Evolutionary conservation across 2,113 vertebrate genomes (phyloP), one percentile per base, ranked within the genome.

Genomic region (Ctenodactylus gundi): DNA sequence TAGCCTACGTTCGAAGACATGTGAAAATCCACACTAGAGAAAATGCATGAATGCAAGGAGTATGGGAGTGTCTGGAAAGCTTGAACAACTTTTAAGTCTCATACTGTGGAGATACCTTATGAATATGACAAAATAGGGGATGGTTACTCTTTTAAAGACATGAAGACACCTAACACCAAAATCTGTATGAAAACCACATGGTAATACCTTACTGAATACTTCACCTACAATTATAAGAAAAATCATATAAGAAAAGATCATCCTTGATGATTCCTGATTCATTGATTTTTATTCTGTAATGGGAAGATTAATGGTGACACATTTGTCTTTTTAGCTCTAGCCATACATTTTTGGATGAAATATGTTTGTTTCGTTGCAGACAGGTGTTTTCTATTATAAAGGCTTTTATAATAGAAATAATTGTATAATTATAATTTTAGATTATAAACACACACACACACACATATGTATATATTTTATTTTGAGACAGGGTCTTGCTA

Each of bases 1-100:
- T 87, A 3, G 83, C 95, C 36, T 95, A 96, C 57, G 94, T 97
- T 95, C 73, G 94, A 88, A 96, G 95, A 91, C 98, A 98, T 87
- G 39, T 95, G 68, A 97, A 96, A 91, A 97, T 93, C 77, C 95
- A 97, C 34, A 46, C 55, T 13, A 92, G 84, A 93, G 95, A 95
- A 96, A 86, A 93, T 75, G 1, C 57, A 82, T 91, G 31, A 91
- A 78, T 87, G 76, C 90, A 64, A 92, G 6, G 60, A 64, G 20
- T 94, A 65, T 25, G 49, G 83, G 51, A n/a, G 90, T 75, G n/a
- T 67, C 34, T 96, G 73, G 23, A 93, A 83, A 10, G 17, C 20
- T 27, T 51, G 73, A n/a, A 31, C 23, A 91, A 34, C 21, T 75
- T 49, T 82, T 58, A 53, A 67, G 5, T 94, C 62, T 70, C 70